Evolutionary conservation across 1,140 invertebrate species (phyloP).

Genomic region (Telenomus remus): DNA sequence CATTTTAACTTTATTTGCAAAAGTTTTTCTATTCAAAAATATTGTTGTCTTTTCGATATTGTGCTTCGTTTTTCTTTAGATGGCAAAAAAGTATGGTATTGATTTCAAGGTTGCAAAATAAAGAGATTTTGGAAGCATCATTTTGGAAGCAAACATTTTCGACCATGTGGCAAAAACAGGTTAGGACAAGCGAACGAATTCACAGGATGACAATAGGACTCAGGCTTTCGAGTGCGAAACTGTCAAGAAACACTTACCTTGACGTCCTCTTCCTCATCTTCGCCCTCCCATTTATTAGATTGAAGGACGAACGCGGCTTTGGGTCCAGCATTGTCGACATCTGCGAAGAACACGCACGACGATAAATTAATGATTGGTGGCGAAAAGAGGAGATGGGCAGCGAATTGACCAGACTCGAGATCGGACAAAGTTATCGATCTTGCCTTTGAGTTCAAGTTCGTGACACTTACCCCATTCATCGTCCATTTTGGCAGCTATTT

Average conservation of each 20-base stretch:
- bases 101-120: neutral
- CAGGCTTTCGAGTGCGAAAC: too few relatives aligned
- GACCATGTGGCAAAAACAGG: constrained; percentile 62
- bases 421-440: too few relatives aligned
- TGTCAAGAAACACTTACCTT: constrained; percentile 78
- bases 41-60: too few relatives aligned
- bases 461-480: constrained; percentile 52
- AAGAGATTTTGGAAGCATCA: neutral
- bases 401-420: neutral
- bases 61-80: too few relatives aligned
- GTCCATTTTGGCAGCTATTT: constrained; percentile 50
- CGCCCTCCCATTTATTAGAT: constrained; percentile 89
- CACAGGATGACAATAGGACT: neutral
- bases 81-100: too few relatives aligned
- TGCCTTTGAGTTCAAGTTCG: too few relatives aligned
- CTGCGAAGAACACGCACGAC: constrained; percentile 60
- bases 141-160: constrained; percentile 16
- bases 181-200: constrained; percentile 46
- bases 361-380: constrained; percentile 17
- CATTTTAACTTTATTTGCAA: too few relatives aligned
- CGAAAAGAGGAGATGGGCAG: constrained; percentile 1
- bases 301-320: constrained; percentile 68
- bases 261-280: constrained; percentile 88
- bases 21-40: too few relatives aligned
- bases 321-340: constrained; percentile 68